phyloP scores from a whole-genome alignment of 1,140 invertebrate species.

The Drosophila chauvacae region DNA sequence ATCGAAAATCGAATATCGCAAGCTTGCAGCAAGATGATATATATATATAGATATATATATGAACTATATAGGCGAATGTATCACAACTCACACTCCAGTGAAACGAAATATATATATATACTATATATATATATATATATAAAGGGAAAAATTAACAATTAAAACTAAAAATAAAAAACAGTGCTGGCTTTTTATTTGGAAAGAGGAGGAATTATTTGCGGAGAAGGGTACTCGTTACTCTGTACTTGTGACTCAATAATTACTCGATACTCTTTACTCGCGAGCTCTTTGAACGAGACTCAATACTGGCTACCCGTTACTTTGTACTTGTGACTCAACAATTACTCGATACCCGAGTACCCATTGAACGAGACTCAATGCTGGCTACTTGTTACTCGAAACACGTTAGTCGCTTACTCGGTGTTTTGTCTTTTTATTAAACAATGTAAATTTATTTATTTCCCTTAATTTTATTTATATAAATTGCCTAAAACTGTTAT shows the following conservation, averaged over 20 bases:
- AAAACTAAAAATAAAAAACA: constrained; percentile 32
- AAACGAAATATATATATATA: constrained; percentile 48
- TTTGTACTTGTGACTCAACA: not conserved
- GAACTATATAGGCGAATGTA: constrained; percentile 70
- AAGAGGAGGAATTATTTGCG: not conserved
- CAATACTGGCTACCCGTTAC: not conserved
- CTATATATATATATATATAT: constrained; percentile 77
- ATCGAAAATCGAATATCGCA: constrained; percentile 27
- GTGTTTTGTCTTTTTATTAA: constrained; percentile 34
- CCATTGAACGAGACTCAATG: not conserved
- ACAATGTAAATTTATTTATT: constrained; percentile 72
- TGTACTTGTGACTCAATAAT: not conserved
- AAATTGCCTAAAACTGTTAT: constrained; percentile 74
- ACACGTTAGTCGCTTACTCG: not conserved
- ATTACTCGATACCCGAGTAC: not conserved
- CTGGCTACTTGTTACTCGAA: not conserved
- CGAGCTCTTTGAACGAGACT: not conserved
- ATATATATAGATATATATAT: constrained; percentile 28
- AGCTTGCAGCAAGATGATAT: constrained; percentile 48
- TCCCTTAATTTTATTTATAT: constrained; percentile 68
- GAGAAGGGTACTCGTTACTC: not conserved
- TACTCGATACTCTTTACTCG: not conserved
- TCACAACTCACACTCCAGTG: constrained; percentile 68
- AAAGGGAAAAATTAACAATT: constrained; percentile 72
- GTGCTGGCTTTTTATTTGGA: constrained; percentile 2